Percentiles rank a stretch among this genome's conserved stretches.
These are phyloP conservation scores for Cebidichthys violaceus DNA, from an alignment of 2,113 vertebrate species.

Conservation along the genomic window DNA sequence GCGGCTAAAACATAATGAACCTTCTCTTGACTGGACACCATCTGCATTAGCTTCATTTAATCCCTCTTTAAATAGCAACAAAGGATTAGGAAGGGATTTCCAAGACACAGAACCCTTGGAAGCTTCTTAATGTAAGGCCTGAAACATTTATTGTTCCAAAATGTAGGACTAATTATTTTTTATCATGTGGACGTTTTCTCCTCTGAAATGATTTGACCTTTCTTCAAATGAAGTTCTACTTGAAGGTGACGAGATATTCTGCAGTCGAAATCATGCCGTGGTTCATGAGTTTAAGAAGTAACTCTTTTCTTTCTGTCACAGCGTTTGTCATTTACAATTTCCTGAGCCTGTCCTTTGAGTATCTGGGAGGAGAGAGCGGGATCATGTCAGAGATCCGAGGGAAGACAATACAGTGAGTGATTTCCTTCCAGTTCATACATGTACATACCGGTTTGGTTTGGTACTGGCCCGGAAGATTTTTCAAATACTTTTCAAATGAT, in stretches of 20 bases:
- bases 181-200: slow-evolving; percentile 44
- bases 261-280: neutral
- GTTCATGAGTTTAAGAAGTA: neutral
- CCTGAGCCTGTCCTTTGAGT: slow-evolving; percentile 96
- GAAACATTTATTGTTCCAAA: slow-evolving; percentile 74
- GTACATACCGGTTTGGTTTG: neutral
- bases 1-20: slow-evolving; percentile 67
- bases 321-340: slow-evolving; percentile 99
- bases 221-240: slow-evolving; percentile 49
- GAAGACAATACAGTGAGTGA: slow-evolving; percentile 90
- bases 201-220: slow-evolving; percentile 50
- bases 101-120: slow-evolving; percentile 71
- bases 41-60: slow-evolving; percentile 80
- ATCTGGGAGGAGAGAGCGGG: slow-evolving; percentile 95
- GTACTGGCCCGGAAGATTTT: neutral
- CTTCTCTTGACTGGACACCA: slow-evolving; percentile 75
- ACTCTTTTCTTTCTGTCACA: slow-evolving; percentile 69
- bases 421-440: neutral
- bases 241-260: slow-evolving; percentile 37
- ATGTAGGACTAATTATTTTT: slow-evolving; percentile 71
- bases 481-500: neutral
- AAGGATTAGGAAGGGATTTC: slow-evolving; percentile 80
- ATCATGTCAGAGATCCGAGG: slow-evolving; percentile 98
- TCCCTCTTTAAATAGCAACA: slow-evolving; percentile 82
- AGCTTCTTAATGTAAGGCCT: slow-evolving; percentile 73